A percentile compares a stretch with the other conserved stretches of the same genome.
Conservation (phyloP, 2,888 invertebrate genomes). For the Amaurobius ferox region DNA sequence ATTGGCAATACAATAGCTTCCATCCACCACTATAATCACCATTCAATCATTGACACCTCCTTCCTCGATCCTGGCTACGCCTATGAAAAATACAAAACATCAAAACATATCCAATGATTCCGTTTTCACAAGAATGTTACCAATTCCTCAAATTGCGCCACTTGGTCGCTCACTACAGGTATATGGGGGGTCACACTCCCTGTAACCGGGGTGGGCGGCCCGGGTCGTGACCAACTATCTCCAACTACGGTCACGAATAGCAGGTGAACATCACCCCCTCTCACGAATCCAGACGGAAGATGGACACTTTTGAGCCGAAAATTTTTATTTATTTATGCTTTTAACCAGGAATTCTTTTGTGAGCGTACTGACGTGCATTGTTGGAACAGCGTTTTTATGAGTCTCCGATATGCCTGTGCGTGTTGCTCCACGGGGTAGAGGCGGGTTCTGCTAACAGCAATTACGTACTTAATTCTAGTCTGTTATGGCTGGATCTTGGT, state of each 20-base stretch:
- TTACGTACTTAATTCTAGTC: background rate
- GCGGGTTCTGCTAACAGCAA: background rate
- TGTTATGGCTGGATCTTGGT: background rate
- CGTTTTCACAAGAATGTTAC: too few species aligned
- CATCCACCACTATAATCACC: too few species aligned
- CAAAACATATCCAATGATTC: too few species aligned
- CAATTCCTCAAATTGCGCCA: background rate
- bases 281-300: background rate
- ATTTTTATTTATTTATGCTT: background rate
- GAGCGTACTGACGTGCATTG: background rate
- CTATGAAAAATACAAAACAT: too few species aligned
- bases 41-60: too few species aligned
- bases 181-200: background rate
- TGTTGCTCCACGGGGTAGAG: background rate
- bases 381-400: background rate
- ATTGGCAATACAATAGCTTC: too few species aligned
- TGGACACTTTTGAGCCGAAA: background rate
- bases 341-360: constrained; percentile 2
- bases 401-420: background rate
- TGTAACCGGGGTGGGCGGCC: background rate
- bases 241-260: background rate
- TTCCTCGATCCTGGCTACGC: too few species aligned
- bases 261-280: background rate
- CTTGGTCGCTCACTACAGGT: background rate
- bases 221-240: background rate